Evolutionary conservation across 2,888 invertebrate genomes (phyloP).

Genomic region (Priocnemis perturbator): DNA sequence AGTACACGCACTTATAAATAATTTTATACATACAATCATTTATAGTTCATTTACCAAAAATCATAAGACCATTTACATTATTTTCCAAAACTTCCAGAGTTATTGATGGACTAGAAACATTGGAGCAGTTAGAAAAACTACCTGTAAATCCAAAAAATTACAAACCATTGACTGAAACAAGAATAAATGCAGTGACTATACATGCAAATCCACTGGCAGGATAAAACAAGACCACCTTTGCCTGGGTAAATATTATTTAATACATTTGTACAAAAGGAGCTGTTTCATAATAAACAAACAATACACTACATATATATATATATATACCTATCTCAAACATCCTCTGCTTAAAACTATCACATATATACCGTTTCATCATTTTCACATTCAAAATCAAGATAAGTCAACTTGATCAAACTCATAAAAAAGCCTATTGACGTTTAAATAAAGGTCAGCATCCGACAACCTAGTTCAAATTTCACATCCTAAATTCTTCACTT

Average conservation of each 20-base stretch:
- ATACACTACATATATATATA: neutral
- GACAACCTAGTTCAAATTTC: no score
- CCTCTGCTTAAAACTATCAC: neutral
- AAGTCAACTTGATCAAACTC: no score
- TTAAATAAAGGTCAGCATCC: no score
- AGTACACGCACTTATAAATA: no score
- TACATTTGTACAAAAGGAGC: neutral
- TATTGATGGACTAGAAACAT: conserved; percentile 96
- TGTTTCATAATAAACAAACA: neutral
- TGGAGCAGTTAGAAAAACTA: conserved; percentile 97
- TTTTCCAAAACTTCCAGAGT: conserved; percentile 81
- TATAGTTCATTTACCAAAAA: no score
- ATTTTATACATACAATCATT: no score
- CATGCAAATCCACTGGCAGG: conserved; percentile 98
- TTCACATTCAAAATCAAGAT: neutral
- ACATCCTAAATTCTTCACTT: no score
- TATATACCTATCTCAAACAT: neutral
- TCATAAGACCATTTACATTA: no score
- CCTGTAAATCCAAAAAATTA: conserved; percentile 96
- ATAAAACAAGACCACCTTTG: conserved; percentile 69
- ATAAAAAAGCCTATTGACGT: no score
- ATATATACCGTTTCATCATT: neutral
- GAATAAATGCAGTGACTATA: conserved; percentile 93
- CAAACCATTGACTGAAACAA: conserved; percentile 89
- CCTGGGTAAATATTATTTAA: neutral